Conservation (phyloP, 2,797 vertebrate genomes). For the Podarcis lilfordi region DNA sequence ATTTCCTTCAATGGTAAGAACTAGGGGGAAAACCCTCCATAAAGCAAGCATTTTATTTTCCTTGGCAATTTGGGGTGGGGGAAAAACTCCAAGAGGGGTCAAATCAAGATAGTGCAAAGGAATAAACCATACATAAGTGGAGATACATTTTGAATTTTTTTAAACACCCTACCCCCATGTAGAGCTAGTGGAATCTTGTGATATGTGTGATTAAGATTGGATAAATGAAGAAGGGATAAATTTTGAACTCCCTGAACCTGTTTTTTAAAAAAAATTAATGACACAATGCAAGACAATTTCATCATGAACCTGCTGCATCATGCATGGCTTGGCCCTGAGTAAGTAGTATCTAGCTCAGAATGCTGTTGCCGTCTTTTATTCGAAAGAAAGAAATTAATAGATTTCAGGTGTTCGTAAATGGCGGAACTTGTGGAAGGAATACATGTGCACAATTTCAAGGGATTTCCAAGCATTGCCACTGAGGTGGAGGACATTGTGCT, state of each 20-base stretch:
- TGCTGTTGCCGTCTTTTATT: neutral
- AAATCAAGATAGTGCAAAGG: neutral
- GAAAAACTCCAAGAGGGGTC: neutral
- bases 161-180: neutral
- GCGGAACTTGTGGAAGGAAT: neutral
- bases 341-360: neutral
- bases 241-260: neutral
- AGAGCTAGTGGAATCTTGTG: neutral
- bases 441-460: no score
- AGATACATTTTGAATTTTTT: neutral
- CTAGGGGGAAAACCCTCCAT: neutral
- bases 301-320: neutral
- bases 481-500: no score
- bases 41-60: neutral
- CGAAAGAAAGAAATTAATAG: neutral
- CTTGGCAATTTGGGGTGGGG: neutral
- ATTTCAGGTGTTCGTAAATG: neutral
- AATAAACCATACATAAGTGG: neutral
- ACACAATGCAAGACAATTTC: neutral
- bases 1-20: slow-evolving; percentile 7
- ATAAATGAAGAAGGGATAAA: neutral
- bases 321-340: neutral
- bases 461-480: no score
- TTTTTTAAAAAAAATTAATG: neutral
- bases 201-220: neutral